Percentiles rank a stretch among this genome's conserved stretches.
Evolutionary conservation across 1,140 invertebrate species (phyloP).

Genomic region (Lycorma delicatula): DNA sequence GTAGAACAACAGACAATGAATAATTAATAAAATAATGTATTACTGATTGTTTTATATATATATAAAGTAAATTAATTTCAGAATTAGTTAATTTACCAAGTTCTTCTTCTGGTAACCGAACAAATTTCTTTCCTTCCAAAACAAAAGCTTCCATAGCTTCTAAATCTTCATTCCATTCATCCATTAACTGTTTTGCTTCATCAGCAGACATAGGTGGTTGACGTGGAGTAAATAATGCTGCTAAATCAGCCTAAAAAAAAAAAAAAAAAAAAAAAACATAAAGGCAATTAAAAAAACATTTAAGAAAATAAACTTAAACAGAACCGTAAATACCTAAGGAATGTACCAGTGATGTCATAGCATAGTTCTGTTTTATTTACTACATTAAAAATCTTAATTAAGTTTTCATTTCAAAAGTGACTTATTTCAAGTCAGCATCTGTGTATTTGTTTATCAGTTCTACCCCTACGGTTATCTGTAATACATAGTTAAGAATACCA

Average conservation of each 20-base stretch:
- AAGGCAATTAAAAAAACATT: too few species aligned
- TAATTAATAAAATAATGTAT: not conserved
- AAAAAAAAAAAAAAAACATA: constrained; percentile 11
- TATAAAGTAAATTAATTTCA: not conserved
- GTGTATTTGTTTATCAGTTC: too few species aligned
- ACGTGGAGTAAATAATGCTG: constrained; percentile 90
- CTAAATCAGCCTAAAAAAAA: constrained; percentile 67
- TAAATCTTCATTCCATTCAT: constrained; percentile 92
- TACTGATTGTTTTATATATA: not conserved
- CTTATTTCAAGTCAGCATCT: too few species aligned
- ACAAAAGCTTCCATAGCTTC: constrained; percentile 97
- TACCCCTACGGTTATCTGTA: too few species aligned
- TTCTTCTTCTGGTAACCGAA: constrained; percentile 89
- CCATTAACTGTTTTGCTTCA: constrained; percentile 83
- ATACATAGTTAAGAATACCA: too few species aligned
- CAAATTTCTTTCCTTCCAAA: constrained; percentile 95
- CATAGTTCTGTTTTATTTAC: too few species aligned
- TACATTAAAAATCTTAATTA: too few species aligned
- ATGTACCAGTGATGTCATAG: too few species aligned
- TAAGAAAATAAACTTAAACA: too few species aligned
- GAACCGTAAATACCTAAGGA: too few species aligned
- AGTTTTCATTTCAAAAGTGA: too few species aligned
- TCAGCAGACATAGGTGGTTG: constrained; percentile 76
- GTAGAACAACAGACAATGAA: too few species aligned
- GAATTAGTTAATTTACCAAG: constrained; percentile 50